Percentiles rank a stretch among this genome's conserved stretches.
phyloP scores from a whole-genome alignment of 2,113 vertebrate species.

The Zosterops borbonicus region DNA sequence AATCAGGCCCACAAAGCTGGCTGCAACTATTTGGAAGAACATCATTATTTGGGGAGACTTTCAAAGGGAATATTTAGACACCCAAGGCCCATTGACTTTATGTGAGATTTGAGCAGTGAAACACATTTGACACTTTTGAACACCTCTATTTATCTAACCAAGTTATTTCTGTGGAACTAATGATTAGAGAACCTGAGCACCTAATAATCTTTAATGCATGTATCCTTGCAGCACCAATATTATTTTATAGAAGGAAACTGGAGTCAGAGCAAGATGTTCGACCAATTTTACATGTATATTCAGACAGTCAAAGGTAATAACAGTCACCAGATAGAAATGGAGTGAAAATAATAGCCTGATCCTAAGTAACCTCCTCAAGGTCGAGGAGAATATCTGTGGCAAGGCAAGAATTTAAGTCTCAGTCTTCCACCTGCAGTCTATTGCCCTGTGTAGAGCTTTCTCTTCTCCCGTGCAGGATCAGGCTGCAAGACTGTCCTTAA shows the following conservation, averaged over 20 bases:
- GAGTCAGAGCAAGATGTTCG: neutral
- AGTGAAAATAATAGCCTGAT: neutral
- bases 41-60: constrained; percentile 5
- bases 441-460: neutral
- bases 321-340: neutral
- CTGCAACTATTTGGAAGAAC: constrained; percentile 1
- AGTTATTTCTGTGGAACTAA: constrained; percentile 39
- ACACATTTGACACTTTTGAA: constrained; percentile 30
- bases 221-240: neutral
- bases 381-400: neutral
- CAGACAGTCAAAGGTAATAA: neutral
- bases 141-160: constrained; percentile 48
- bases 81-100: constrained; percentile 35
- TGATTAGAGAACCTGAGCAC: constrained; percentile 16
- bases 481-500: constrained; percentile 35
- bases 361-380: neutral
- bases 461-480: neutral
- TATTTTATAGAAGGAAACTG: neutral
- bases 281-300: neutral
- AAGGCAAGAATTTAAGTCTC: neutral
- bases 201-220: constrained; percentile 23
- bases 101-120: constrained; percentile 17
- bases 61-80: constrained; percentile 33
- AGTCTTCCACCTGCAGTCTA: neutral
- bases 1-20: neutral